Evolutionary conservation across 1,140 invertebrate species (phyloP).

Genomic region (Penaeus indicus): DNA sequence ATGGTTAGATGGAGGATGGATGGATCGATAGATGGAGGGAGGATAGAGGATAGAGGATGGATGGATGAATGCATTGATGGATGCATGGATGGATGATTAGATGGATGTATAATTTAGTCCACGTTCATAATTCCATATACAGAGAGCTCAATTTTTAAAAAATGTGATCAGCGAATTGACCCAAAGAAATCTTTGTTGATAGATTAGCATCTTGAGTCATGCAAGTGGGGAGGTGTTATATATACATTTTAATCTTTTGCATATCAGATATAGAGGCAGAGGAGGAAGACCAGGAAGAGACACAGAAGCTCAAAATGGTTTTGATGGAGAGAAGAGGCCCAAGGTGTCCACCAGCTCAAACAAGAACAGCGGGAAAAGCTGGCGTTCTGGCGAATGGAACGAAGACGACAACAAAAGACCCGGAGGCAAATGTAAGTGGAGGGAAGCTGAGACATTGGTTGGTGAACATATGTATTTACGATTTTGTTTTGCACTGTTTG

Average conservation of each 20-base stretch:
- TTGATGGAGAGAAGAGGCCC: conserved; percentile 22
- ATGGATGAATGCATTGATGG: no score
- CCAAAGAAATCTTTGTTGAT: no score
- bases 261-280: conserved; percentile 21
- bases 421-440: conserved; percentile 61
- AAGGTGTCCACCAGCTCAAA: not conserved
- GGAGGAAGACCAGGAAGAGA: not conserved
- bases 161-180: no score
- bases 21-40: no score
- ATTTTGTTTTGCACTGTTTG: not conserved
- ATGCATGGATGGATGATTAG: no score
- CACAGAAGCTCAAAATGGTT: conserved; percentile 1
- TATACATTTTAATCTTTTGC: not conserved
- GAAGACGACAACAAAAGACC: conserved; percentile 52
- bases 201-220: no score
- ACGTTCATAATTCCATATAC: no score
- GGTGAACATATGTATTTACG: not conserved
- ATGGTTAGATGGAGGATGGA: no score
- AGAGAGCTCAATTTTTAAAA: no score
- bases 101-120: no score
- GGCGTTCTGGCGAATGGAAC: conserved; percentile 42
- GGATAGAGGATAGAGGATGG: no score
- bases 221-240: no score
- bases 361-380: conserved; percentile 56
- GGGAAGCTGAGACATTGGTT: not conserved